Evolutionary conservation across 1,140 invertebrate species (phyloP), one percentile per base, ranked within the genome.

Genomic region (Chelonus insularis): DNA sequence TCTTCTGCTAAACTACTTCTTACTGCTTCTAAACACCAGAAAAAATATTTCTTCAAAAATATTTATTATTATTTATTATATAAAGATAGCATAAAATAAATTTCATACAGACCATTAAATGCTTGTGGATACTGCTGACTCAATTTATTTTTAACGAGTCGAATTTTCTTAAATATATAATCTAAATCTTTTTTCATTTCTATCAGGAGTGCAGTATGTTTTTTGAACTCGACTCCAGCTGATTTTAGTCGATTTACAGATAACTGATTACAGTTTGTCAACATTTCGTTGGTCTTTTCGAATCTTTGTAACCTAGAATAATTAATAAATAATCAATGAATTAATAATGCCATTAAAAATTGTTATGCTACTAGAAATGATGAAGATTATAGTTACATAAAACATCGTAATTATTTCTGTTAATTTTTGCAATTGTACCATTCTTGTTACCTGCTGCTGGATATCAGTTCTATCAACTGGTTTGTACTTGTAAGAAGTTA

Each of bases 211-310:
- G 90, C 86, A 0, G 91, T 95, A 73, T 97, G 94, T 69, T 91
- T 91, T 68, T 94, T 95, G 62, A 97, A 95, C 68, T 97, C 94
- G 18, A 86, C 85, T 6, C 86, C 86, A 18, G 94, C 91, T 51
- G 86, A 87, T 72, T 95, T 91, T 50, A 93, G 84, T 25, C 95
- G 86, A 60, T 87, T 84, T 6, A 90, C 85, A 3, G 94, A 94
- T 3, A 98, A 77, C 3, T 91, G 88, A 79, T 97, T 97, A 71
- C 95, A 97, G 71, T 97, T 97, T 18, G 94, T 90, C 18, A 98
- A 78, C 95, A 97, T 98, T 85, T 97, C 95, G 74, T 97, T 98
- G 1, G 95, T 97, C 73, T 98, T 98, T 72, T 98, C 96, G 83
- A 96, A 98, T 61, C 95, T 84, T 68, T 95, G 92, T 18, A 98